Base-by-base conservation (phyloP, 2,888 invertebrate genomes). In the Rhodophaea formosa region DNA sequence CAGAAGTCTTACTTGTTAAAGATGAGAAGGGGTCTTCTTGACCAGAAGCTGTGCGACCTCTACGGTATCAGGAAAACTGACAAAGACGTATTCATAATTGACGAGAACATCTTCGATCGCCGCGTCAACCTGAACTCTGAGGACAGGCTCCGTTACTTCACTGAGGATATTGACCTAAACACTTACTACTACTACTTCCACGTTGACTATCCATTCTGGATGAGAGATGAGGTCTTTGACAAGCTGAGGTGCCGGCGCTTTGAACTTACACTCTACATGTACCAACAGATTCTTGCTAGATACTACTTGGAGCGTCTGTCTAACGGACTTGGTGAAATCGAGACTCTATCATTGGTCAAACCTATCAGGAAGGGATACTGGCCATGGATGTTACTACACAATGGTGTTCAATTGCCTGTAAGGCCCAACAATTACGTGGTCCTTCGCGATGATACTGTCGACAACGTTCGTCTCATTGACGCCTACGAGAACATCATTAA, bases 201-300 rank as follows among this genome's bases (percentile, higher is more conserved):
- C 65, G 76, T 92, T 57, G 92, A 93, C 63, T 92, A 86, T 69
- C 94, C 94, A n/a, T 93, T 93, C 88, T 94, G 93, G 93, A 87
- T 94, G 89, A 89, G 86, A 46, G 85, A 88, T 53, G 81, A 84
- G 3, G 73, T 90, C 43, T 82, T 80, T 53, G 79, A 82, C 68
- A 85, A 85, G 62, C 72, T 74, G 14, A 82, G 77, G 60, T 69
- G 66, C 39, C 80, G 86, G 56, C 92, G 92, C 53, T 93, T 91
- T 56, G 93, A 93, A 74, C 76, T 93, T 5, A 93, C 92, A 67
- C 79, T 92, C 64, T 93, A 92, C 79, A 90, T 92, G 70, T 93
- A 93, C 79, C 95, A 95, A 73, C 94, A 95, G 77, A 86, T 95
- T 8, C 78, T 94, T 58, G 95, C 95, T 52, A 92, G 93, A 61